These are phyloP conservation scores for Pelusios castaneus DNA, from an alignment of 2,113 vertebrate genomes.

Conservation along the genomic window DNA sequence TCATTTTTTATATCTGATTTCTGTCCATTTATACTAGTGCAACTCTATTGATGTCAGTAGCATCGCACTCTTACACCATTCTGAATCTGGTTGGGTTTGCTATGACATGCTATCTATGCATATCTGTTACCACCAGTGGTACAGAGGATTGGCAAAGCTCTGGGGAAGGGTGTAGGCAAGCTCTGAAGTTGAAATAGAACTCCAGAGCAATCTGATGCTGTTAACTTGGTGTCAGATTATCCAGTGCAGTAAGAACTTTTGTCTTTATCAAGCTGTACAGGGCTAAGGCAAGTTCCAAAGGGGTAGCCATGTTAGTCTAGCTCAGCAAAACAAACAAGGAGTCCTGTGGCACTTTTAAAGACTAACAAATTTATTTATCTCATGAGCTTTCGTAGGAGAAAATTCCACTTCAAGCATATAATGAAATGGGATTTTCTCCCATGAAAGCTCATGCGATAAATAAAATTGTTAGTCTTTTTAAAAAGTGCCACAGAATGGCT, in stretches of 20 bases:
- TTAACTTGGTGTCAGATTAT: fast-evolving
- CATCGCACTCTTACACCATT: background rate
- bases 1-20: too few relatives aligned
- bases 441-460: too few relatives aligned
- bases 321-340: too few relatives aligned
- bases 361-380: too few relatives aligned
- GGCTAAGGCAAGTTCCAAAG: background rate
- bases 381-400: too few relatives aligned
- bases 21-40: background rate
- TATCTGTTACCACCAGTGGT: background rate
- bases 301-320: too few relatives aligned
- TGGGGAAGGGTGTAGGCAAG: background rate
- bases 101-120: background rate
- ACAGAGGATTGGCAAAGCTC: background rate
- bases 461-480: too few relatives aligned
- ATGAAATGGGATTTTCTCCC: too few relatives aligned
- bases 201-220: background rate
- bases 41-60: background rate
- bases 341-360: too few relatives aligned
- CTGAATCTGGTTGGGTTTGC: background rate
- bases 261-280: background rate
- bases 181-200: background rate
- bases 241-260: fast-evolving
- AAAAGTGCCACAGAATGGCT: too few relatives aligned
- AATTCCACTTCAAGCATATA: too few relatives aligned